Conservation (phyloP, 2,797 vertebrate genomes). For the Tangara arthus region DNA sequence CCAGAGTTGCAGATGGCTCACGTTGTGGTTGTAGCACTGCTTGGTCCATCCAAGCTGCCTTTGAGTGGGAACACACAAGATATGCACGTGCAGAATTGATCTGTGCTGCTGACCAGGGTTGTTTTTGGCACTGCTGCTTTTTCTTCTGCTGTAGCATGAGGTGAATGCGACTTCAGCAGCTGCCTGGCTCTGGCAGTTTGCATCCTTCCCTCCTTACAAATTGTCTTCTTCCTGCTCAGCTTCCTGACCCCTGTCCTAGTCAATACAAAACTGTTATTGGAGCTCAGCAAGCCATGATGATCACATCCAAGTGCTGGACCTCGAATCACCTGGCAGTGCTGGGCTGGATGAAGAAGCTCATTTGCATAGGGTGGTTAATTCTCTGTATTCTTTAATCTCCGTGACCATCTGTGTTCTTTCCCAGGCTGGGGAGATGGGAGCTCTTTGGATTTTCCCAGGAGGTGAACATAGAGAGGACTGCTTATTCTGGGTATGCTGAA, state of each 20-base stretch:
- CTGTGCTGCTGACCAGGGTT: background rate
- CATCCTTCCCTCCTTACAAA: background rate
- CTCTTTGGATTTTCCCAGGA: conserved; percentile 59
- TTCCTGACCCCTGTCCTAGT: background rate
- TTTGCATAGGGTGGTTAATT: conserved; percentile 57
- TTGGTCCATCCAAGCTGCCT: background rate
- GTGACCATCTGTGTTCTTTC: conserved; percentile 61
- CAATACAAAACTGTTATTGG: background rate
- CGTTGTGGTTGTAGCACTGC: rapidly evolving
- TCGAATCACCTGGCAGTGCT: background rate
- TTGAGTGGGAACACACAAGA: background rate
- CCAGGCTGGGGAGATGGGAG: background rate
- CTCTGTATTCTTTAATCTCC: conserved; percentile 49
- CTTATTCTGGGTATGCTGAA: conserved; percentile 12
- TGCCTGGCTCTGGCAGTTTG: background rate
- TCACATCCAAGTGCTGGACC: background rate
- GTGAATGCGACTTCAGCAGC: background rate
- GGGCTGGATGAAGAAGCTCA: conserved; percentile 19
- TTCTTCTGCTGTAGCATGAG: background rate
- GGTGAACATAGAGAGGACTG: background rate
- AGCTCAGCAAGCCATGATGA: background rate
- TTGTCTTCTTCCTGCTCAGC: background rate
- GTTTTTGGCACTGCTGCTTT: background rate
- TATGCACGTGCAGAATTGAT: rapidly evolving
- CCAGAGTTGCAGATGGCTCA: rapidly evolving